phyloP scores from a whole-genome alignment of 2,888 invertebrate genomes.

The Kryphioiulus occultus region DNA sequence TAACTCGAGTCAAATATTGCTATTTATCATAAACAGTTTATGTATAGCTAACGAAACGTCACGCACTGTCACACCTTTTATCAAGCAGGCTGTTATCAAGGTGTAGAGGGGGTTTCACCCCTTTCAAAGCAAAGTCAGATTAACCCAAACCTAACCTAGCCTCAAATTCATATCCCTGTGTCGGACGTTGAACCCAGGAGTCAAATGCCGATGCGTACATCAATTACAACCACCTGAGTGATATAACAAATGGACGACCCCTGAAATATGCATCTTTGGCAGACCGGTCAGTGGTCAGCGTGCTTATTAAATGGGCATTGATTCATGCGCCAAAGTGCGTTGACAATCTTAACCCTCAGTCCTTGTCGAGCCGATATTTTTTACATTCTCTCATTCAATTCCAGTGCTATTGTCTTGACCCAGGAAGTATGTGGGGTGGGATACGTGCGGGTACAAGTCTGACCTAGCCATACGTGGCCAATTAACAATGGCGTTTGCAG shows the following conservation, averaged over 20 bases:
- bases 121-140: too few species aligned
- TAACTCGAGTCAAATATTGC: too few species aligned
- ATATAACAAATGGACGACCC: too few species aligned
- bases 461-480: slow-evolving; percentile 23
- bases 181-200: background rate
- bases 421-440: slow-evolving; percentile 23
- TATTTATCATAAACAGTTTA: too few species aligned
- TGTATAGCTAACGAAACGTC: too few species aligned
- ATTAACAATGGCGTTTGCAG: background rate
- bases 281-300: background rate
- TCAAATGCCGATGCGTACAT: too few species aligned
- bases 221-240: too few species aligned
- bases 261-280: too few species aligned
- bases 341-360: background rate
- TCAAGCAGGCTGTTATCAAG: too few species aligned
- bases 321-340: background rate
- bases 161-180: too few species aligned
- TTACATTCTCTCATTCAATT: background rate
- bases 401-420: slow-evolving; percentile 15
- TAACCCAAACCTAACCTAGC: too few species aligned
- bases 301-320: background rate
- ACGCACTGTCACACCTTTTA: background rate
- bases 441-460: slow-evolving; percentile 7
- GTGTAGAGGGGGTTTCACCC: background rate
- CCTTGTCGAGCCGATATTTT: background rate